Percentiles rank a stretch among this genome's conserved stretches.
phyloP scores from a whole-genome alignment of 2,113 vertebrate genomes.

The Chiloscyllium plagiosum region DNA sequence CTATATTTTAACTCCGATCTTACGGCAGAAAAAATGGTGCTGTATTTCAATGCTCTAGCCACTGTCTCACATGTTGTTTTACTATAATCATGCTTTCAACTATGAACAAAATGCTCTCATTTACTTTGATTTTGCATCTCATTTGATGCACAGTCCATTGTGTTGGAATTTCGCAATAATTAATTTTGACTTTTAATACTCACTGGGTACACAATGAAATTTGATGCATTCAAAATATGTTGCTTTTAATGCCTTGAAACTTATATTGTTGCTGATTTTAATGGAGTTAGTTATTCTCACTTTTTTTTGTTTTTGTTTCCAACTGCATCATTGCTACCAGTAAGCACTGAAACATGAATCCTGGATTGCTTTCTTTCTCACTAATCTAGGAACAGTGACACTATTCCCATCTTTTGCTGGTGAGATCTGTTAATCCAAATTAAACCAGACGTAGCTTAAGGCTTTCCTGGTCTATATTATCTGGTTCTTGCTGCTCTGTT shows the following conservation, averaged over 20 bases:
- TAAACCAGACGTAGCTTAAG: not conserved
- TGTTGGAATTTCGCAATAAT: not conserved
- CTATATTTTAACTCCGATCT: not conserved
- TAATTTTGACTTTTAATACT: not conserved
- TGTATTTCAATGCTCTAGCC: not conserved
- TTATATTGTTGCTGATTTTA: not conserved
- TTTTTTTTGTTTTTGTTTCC: not conserved
- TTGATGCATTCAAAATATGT: not conserved
- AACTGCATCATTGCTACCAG: not conserved
- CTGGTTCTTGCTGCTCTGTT: not conserved
- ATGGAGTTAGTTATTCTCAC: not conserved
- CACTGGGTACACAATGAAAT: not conserved
- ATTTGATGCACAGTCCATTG: not conserved
- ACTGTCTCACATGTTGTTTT: not conserved
- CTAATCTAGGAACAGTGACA: not conserved
- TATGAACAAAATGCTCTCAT: constrained; percentile 2
- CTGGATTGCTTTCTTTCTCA: not conserved
- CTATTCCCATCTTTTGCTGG: not conserved
- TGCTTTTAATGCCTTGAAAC: not conserved
- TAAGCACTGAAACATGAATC: not conserved
- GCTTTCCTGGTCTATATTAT: not conserved
- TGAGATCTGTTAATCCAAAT: not conserved
- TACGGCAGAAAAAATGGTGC: not conserved
- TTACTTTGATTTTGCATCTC: not conserved
- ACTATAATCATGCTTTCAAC: not conserved